phyloP scores from a whole-genome alignment of 2,113 vertebrate genomes.

The Brachyhypopomus occidentalis region DNA sequence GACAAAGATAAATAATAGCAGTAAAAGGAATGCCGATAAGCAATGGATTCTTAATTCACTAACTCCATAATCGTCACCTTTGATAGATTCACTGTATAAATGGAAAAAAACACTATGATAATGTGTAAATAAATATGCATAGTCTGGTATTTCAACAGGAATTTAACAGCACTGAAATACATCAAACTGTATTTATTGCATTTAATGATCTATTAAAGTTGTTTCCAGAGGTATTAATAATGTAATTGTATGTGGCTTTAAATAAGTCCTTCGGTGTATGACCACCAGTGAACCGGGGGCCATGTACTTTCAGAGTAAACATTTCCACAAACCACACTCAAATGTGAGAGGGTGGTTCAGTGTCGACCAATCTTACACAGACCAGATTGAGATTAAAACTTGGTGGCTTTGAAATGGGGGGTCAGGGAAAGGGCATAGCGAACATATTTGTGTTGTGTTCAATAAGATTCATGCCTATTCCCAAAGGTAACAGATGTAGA shows the following conservation, averaged over 20 bases:
- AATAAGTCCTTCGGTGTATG: conserved; percentile 33
- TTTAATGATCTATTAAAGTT: conserved; percentile 7
- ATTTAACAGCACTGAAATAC: neutral
- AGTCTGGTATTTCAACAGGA: neutral
- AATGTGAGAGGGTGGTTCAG: conserved; percentile 63
- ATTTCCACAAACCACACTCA: conserved; percentile 66
- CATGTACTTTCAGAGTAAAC: conserved; percentile 68
- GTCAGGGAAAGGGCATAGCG: conserved; percentile 54
- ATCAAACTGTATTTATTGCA: neutral
- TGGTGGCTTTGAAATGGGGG: conserved; percentile 55
- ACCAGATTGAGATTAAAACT: conserved; percentile 67
- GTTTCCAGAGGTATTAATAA: neutral
- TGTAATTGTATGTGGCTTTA: neutral
- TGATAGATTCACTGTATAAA: neutral
- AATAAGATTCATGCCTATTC: conserved; percentile 38
- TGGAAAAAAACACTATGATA: neutral
- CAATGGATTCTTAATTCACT: conserved; percentile 2
- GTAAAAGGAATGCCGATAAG: conserved; percentile 19
- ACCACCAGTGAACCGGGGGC: conserved; percentile 56
- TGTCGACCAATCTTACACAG: conserved; percentile 60
- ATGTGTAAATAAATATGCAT: neutral
- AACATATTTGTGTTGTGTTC: conserved; percentile 59
- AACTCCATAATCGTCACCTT: conserved; percentile 24
- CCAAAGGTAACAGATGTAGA: conserved; percentile 26
- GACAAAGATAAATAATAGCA: conserved; percentile 20